Evolutionary conservation across 2,113 vertebrate genomes (phyloP), one percentile per base, ranked within the genome.

Genomic region (Octodon degus): DNA sequence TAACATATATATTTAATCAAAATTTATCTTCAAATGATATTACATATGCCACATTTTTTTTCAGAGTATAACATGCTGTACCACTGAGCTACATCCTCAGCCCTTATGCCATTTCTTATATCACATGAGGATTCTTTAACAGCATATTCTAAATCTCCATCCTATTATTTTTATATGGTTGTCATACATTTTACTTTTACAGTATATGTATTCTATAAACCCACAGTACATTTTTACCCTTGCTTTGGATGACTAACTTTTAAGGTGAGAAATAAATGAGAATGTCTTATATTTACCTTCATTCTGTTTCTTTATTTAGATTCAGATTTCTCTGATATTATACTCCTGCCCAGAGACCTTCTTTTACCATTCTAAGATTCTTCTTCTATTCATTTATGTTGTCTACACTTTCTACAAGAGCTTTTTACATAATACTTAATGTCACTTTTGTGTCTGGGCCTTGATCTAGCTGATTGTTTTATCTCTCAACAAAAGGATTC

Each of bases 191-290:
- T 95, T 85, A 80, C 58, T 93, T 81, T 67, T 84, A 84, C 13
- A 84, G 17, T 80, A 20, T 67, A 65, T 50, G 19, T 86, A 24
- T 86, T 76, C 86, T 76, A 1, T 80, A 37, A 25, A 40, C 14
- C 43, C 81, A 86, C 37, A 58, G 37, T 17, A 1, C 55, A 19
- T 77, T 76, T 34, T 40, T 87, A 14, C 17, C 55, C 12, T 77
- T 83, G 53, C 74, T 70, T 93, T 89, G 62, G 27, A 34, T 2
- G 67, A 34, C 92, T 93, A 58, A 40, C 27, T 95, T 72, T 93
- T 55, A 77, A 90, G 27, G 34, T 86, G 74, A 70, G 68, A 32
- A 84, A 87, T 25, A 95, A 95, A 92, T 50, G 34, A 86, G 62
- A n/a, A 84, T 50, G 8, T 63, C 72, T 94, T 50, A 65, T 76